These are phyloP conservation scores for Liodrosophila aerea DNA, from an alignment of 2,888 invertebrate species.

Conservation along the genomic window DNA sequence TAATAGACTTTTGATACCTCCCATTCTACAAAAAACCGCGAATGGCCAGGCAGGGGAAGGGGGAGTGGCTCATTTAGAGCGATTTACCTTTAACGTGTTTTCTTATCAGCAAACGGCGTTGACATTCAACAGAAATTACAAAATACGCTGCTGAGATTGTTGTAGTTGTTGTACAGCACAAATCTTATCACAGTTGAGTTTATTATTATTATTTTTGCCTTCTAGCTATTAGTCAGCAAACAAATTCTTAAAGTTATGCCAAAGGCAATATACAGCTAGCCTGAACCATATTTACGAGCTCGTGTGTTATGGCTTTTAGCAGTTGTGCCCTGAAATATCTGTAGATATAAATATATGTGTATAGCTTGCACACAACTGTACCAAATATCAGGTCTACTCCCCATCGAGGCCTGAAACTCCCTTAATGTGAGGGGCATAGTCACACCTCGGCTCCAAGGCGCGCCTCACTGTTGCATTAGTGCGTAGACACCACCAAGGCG, in stretches of 20 bases:
- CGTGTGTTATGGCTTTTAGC: conserved; percentile 26
- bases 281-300: neutral
- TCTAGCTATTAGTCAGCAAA: conserved; percentile 25
- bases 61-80: conserved; percentile 34
- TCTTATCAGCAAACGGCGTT: conserved; percentile 62
- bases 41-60: neutral
- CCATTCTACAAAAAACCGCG: too few relatives aligned
- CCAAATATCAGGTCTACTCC: too few relatives aligned
- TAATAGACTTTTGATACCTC: too few relatives aligned
- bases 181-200: conserved; percentile 55
- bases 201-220: conserved; percentile 3
- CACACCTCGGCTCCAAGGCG: too few relatives aligned
- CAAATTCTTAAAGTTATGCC: neutral
- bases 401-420: too few relatives aligned
- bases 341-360: too few relatives aligned
- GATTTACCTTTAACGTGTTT: conserved; percentile 36
- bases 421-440: too few relatives aligned
- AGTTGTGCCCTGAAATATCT: neutral
- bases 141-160: conserved; percentile 36
- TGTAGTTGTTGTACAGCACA: conserved; percentile 26
- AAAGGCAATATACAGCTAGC: conserved; percentile 14
- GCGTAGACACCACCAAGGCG: too few relatives aligned
- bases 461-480: neutral
- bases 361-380: too few relatives aligned
- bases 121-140: conserved; percentile 68